These are phyloP conservation scores for Electrona antarctica DNA, from an alignment of 2,113 vertebrate genomes.

Conservation along the genomic window DNA sequence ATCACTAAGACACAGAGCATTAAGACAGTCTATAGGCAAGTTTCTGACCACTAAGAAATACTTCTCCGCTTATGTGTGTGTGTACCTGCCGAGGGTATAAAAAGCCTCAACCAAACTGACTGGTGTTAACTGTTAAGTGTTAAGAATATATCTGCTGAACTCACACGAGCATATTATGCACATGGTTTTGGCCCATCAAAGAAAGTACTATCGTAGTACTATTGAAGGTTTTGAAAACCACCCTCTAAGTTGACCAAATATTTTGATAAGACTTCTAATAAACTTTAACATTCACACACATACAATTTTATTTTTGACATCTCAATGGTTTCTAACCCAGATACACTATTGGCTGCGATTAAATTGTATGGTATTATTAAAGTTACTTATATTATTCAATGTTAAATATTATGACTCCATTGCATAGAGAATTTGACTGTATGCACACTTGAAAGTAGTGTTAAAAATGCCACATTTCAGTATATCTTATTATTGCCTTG, in stretches of 20 bases:
- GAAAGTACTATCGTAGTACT: too few relatives aligned
- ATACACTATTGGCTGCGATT: too few relatives aligned
- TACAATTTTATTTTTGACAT: too few relatives aligned
- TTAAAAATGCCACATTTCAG: conserved; percentile 20
- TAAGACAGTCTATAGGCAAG: neutral
- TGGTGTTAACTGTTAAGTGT: neutral
- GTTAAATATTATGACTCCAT: neutral
- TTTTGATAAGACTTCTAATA: too few relatives aligned
- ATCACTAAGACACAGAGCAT: too few relatives aligned
- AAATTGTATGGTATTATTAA: neutral
- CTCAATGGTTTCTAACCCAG: too few relatives aligned
- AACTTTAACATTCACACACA: too few relatives aligned
- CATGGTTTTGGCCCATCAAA: too few relatives aligned
- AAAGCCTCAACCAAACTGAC: neutral
- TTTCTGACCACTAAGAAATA: conserved; percentile 44
- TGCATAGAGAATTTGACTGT: neutral
- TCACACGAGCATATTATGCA: too few relatives aligned
- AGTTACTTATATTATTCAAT: neutral
- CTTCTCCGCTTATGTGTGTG: conserved; percentile 22
- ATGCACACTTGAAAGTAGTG: neutral
- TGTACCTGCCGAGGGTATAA: neutral
- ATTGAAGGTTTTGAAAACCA: too few relatives aligned
- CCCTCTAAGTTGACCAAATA: neutral
- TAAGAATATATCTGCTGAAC: too few relatives aligned
- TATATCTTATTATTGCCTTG: conserved; percentile 19